Evolutionary conservation across 2,888 invertebrate genomes (phyloP).

Genomic region (Crossocerus cetratus): DNA sequence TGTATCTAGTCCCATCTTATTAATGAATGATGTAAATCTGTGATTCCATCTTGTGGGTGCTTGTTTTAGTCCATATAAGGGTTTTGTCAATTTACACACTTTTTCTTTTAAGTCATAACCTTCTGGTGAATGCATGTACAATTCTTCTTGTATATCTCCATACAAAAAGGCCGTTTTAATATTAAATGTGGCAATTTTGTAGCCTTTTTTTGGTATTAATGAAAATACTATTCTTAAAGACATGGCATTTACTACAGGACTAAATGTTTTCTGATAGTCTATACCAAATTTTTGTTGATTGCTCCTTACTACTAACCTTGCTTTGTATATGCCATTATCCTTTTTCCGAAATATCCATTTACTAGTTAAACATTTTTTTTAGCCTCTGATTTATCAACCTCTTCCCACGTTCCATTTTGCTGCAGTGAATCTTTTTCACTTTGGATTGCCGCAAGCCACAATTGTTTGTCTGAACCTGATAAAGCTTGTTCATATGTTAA

Average conservation of each 20-base stretch:
- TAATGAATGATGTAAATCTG: too few species aligned
- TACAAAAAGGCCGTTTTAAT: constrained; percentile 26
- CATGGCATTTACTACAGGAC: constrained; percentile 11
- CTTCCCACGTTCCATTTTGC: too few species aligned
- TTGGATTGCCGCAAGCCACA: too few species aligned
- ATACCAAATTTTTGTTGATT: constrained; percentile 3
- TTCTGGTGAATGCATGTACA: constrained; percentile 15
- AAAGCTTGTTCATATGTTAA: too few species aligned
- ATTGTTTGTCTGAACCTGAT: too few species aligned
- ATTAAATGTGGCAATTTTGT: constrained; percentile 6
- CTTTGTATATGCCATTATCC: constrained; percentile 36
- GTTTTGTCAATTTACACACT: too few species aligned
- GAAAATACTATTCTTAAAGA: constrained; percentile 12
- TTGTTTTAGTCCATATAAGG: too few species aligned
- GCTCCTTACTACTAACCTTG: constrained; percentile 8
- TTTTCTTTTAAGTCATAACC: background rate
- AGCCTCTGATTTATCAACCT: too few species aligned
- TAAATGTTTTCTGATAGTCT: constrained; percentile 18
- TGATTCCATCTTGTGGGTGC: too few species aligned
- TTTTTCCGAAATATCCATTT: constrained; percentile 53
- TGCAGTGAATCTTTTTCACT: too few species aligned
- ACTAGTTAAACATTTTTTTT: constrained; percentile 44
- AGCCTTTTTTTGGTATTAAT: background rate
- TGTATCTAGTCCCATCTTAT: too few species aligned
- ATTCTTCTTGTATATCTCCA: constrained; percentile 20